Evolutionary conservation across 2,113 vertebrate species (phyloP).

Genomic region (Taurulus bubalis): DNA sequence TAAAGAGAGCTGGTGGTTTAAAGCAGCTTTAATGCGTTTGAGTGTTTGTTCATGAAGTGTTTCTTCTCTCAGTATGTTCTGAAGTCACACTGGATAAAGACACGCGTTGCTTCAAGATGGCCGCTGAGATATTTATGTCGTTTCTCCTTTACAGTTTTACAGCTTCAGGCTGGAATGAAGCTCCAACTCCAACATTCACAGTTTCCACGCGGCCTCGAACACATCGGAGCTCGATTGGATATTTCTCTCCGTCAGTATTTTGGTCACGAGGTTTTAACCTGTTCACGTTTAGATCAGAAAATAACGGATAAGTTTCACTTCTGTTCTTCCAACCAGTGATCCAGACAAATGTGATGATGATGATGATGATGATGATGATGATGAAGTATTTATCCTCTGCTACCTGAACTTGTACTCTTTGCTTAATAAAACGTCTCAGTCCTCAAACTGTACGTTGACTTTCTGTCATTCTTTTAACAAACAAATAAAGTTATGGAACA

Average conservation of each 20-base stretch:
- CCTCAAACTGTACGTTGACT: background rate
- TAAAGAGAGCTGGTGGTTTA: background rate
- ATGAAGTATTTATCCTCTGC: constrained; percentile 47
- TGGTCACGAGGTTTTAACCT: background rate
- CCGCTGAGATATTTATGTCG: background rate
- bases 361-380: background rate
- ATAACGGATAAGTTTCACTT: background rate
- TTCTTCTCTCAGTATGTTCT: too few relatives aligned
- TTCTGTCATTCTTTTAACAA: background rate
- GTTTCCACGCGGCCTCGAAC: background rate
- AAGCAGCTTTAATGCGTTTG: constrained; percentile 46
- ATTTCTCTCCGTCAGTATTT: background rate
- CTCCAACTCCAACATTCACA: background rate
- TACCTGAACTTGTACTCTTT: constrained; percentile 4
- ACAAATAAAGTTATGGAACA: too few relatives aligned
- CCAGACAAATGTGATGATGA: constrained; percentile 61
- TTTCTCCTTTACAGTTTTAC: background rate
- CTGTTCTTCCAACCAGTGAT: constrained; percentile 39
- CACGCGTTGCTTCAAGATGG: too few relatives aligned
- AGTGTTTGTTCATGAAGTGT: too few relatives aligned
- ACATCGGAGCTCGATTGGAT: background rate
- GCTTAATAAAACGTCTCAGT: constrained; percentile 23
- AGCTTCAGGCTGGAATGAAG: background rate
- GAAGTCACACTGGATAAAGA: too few relatives aligned
- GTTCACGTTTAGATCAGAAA: background rate